Base-by-base conservation (phyloP, 2,888 invertebrate genomes). In the Copidosoma aretas region DNA sequence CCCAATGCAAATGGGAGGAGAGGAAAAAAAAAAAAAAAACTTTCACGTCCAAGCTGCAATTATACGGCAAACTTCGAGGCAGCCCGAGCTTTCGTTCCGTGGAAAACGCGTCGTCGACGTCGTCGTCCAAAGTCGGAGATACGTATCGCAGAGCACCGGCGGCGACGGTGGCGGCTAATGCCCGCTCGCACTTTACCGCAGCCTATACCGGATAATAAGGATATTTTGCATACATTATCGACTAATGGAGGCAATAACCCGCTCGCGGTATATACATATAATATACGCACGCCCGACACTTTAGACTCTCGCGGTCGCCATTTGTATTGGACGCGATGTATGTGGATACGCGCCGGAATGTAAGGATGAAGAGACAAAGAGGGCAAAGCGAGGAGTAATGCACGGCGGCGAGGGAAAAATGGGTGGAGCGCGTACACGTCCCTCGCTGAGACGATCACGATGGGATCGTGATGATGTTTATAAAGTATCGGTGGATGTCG, bases 191-290 rank as follows among this genome's bases (percentile, higher is more conserved):
- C 75, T 75, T 76, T 77, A 76, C 74, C 43, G 15, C 71, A 75
- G 73, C 71, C 66, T 70, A 73, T 63, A 61, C 73, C 71, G 73
- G 75, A 79, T 82, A 82, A 81, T 82, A 81, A 82, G 80, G 79
- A 79, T 80, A 81, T 80, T 82, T 81, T 81, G 80, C 82, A 82
- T 82, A 80, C 73, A 80, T 82, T 81, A 81, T 78, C 75, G 75
- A 75, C 77, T 79, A 82, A 79, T 81, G 76, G 78, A 76, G 74
- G 75, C 76, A 78, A 77, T 79, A 77, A 49, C 51, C 53, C 58
- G 19, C 41, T 76, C 73, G 64, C 74, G 68, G 71, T 73, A 74
- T 75, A 32, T 8, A 32, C 8, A 8, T 32, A 8, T 32, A 8
- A 8, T 32, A 32, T 32, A 8, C 8, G 8, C 3, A 8, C 75